Evolutionary conservation across 2,888 invertebrate species (phyloP), one percentile per base, ranked within the genome.

Genomic region (Andrena praecox): DNA sequence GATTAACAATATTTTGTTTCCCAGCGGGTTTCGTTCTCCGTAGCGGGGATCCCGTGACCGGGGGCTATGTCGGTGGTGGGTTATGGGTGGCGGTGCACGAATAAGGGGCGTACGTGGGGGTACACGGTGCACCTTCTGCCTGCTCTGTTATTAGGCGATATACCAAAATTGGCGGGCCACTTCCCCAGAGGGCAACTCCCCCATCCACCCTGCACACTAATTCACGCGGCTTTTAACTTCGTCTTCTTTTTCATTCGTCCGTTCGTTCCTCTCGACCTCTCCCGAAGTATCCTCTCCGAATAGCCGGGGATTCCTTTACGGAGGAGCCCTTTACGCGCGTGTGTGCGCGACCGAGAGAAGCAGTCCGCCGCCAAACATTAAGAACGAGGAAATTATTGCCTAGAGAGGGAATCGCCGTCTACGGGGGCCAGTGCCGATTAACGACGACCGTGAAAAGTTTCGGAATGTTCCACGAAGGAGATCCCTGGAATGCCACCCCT

Each of bases 121-220:
- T 82, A 88, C 85, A 74, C 74, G 80, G 87, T 84, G 84, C 80
- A 81, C 84, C 76, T 80, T 81, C 78, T 42, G 67, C 75, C 87
- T 88, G 76, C 84, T 91, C 92, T 93, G 92, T 93, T 93, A 93
- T 93, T 93, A 93, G 92, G 90, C 92, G 91, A 93, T 93, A 91
- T 91, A 90, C 91, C 90, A 92, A 93, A 93, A 93, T 93, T 93
- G 92, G 90, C 83, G 91, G 90, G 90, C 90, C 88, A 91, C 91
- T 88, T 85, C 85, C 84, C 88, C 82, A 85, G 82, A 84, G 87
- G 88, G 90, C 89, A 89, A 86, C 84, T 85, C 84, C 80, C 80
- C 80, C 88, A 33, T 74, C 85, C 85, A 78, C 73, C 80, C 77
- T 60, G 87, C 80, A 87, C 89, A 89, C 90, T 91, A 91, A 91